phyloP scores from a whole-genome alignment of 2,888 invertebrate genomes.

The Caradrina kadenii region DNA sequence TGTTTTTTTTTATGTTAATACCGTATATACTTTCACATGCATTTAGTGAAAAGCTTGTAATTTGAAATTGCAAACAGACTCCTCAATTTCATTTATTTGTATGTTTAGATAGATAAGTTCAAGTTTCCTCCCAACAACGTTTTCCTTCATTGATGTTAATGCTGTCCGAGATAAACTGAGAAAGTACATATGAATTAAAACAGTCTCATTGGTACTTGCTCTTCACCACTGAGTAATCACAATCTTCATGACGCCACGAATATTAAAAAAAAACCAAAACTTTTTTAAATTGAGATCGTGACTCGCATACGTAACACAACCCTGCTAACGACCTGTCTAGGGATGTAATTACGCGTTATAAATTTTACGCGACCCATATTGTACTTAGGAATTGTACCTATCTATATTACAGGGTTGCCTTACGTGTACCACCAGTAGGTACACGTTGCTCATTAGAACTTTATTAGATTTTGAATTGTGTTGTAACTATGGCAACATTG shows the following conservation, averaged over 20 bases:
- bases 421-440: no score
- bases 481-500: neutral
- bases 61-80: no score
- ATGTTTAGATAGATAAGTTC: no score
- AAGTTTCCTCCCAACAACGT: no score
- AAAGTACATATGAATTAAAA: no score
- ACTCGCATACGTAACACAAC: conserved; percentile 30
- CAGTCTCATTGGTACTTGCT: no score
- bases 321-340: conserved; percentile 54
- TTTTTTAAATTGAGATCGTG: conserved; percentile 16
- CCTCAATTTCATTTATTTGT: no score
- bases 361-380: conserved; percentile 46
- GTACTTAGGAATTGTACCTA: neutral
- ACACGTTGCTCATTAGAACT: conserved; percentile 4
- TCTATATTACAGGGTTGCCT: conserved; percentile 41
- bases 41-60: no score
- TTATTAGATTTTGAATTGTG: neutral
- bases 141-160: no score
- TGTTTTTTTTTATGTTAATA: no score
- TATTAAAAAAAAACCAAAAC: conserved; percentile 24
- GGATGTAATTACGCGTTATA: conserved; percentile 55
- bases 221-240: neutral
- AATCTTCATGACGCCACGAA: conserved; percentile 17
- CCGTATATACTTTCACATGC: no score
- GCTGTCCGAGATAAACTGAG: no score